Conservation (phyloP, 2,888 invertebrate genomes). For the Scaptomyza tumidula region DNA sequence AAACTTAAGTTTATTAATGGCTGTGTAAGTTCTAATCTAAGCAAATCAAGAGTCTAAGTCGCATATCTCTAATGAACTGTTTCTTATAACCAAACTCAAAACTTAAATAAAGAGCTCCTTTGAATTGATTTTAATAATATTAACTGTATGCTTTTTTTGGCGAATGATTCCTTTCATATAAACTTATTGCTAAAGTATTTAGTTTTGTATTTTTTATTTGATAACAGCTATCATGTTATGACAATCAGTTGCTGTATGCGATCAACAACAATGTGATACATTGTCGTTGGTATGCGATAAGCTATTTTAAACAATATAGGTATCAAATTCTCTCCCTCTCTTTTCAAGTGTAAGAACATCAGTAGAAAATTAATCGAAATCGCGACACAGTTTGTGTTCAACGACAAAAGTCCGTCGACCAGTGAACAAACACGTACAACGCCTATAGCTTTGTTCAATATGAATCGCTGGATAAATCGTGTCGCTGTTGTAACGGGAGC, state of each 20-base stretch:
- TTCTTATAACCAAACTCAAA: too few relatives aligned
- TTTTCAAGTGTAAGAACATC: neutral
- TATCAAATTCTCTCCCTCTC: neutral
- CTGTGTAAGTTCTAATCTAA: neutral
- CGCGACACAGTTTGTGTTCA: neutral
- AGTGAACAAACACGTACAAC: neutral
- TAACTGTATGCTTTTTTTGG: too few relatives aligned
- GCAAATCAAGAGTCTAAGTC: neutral
- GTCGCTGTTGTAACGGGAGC: conserved; percentile 73
- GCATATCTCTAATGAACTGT: too few relatives aligned
- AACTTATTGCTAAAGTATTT: too few relatives aligned
- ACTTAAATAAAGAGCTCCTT: too few relatives aligned
- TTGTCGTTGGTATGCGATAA: too few relatives aligned
- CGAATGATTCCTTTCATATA: too few relatives aligned
- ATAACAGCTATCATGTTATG: neutral
- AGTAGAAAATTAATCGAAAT: neutral
- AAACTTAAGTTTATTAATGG: too few relatives aligned
- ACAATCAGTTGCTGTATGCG: neutral
- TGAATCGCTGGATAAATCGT: conserved; percentile 70
- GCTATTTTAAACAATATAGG: neutral
- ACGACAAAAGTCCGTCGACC: neutral
- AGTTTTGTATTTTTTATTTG: neutral
- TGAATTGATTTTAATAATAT: too few relatives aligned
- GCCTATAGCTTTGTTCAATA: conserved; percentile 3
- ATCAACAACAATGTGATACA: too few relatives aligned